Conservation (phyloP, 2,797 vertebrate species). For the Malacoctenus gilli region DNA sequence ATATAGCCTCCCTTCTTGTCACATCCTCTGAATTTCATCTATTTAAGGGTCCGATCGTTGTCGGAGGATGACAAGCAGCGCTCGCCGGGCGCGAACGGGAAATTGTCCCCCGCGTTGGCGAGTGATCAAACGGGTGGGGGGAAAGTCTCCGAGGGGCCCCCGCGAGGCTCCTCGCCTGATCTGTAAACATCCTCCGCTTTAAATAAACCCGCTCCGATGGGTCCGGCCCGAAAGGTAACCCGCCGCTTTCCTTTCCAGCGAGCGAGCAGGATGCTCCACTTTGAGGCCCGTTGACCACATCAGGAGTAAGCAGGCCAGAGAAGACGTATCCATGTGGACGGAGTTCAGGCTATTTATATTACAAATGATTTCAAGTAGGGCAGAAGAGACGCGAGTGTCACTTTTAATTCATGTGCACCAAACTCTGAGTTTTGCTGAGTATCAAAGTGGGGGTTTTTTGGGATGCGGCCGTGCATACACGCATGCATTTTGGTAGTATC, state of each 20-base stretch:
- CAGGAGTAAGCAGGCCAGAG: background rate
- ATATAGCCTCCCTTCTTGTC: conserved; percentile 20
- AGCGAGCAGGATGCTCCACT: too few species aligned
- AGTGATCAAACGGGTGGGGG: conserved; percentile 3
- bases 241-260: too few species aligned
- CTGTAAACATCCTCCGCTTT: background rate
- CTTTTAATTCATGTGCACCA: conserved; percentile 11
- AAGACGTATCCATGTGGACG: conserved; percentile 2
- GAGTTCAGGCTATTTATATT: background rate
- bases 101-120: conserved; percentile 20
- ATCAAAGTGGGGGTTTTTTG: conserved; percentile 22
- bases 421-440: background rate
- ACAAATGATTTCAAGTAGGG: conserved; percentile 1
- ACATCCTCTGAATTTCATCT: conserved; percentile 36
- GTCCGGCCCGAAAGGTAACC: too few species aligned
- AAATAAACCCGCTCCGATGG: too few species aligned
- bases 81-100: conserved; percentile 31
- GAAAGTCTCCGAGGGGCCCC: background rate
- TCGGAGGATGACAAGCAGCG: conserved; percentile 33
- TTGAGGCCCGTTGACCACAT: too few species aligned
- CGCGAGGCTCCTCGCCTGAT: background rate
- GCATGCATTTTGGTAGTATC: conserved; percentile 17
- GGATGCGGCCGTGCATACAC: conserved; percentile 4
- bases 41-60: conserved; percentile 47
- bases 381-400: background rate